Evolutionary conservation across 2,888 invertebrate genomes (phyloP).

Genomic region (Eustalomyia histrio): DNA sequence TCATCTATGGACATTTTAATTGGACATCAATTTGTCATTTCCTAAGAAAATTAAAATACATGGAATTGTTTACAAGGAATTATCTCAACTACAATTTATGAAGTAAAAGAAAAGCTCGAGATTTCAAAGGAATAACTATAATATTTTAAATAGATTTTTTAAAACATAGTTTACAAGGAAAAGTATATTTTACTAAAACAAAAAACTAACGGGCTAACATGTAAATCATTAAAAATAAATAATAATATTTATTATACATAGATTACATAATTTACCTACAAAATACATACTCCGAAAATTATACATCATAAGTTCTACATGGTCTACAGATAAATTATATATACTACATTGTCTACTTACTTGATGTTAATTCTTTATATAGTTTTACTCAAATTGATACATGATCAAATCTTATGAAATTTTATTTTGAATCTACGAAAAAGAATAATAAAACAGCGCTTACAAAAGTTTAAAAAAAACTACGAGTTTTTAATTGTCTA

Average conservation of each 20-base stretch:
- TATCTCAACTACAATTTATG: neutral
- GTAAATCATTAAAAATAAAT: no score
- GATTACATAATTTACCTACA: no score
- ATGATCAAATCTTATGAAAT: slow-evolving; percentile 6
- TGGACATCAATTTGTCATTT: neutral
- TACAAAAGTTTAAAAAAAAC: neutral
- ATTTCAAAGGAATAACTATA: neutral
- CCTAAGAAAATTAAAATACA: slow-evolving; percentile 23
- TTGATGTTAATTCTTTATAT: neutral
- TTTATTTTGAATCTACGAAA: neutral
- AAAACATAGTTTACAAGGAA: neutral
- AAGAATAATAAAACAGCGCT: neutral
- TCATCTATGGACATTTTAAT: slow-evolving; percentile 8
- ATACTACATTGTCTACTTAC: neutral
- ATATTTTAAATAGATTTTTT: neutral
- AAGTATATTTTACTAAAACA: neutral
- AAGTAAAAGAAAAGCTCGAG: no score
- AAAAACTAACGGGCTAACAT: neutral
- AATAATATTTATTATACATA: no score
- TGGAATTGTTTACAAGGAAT: slow-evolving; percentile 58
- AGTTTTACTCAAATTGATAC: neutral
- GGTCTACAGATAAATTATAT: neutral
- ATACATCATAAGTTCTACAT: neutral
- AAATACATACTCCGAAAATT: no score
- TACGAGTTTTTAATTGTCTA: neutral